A percentile compares a stretch with the other conserved stretches of the same genome.
phyloP scores from a whole-genome alignment of 2,797 vertebrate genomes.

The Fratercula arctica region DNA sequence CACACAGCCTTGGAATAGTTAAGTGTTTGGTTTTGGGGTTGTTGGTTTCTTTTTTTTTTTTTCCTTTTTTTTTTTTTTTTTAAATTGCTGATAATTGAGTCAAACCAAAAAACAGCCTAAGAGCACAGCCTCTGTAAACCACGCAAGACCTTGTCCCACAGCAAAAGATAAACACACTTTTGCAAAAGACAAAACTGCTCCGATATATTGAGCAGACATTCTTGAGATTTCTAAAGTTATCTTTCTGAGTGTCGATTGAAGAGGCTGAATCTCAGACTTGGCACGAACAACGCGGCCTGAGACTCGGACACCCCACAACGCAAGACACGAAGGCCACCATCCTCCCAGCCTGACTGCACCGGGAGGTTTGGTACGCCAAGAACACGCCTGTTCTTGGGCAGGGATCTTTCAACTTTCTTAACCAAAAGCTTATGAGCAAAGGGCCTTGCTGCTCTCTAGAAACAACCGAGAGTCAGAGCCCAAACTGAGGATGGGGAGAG shows the following conservation, averaged over 20 bases:
- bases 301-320: not conserved
- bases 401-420: not conserved
- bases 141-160: not conserved
- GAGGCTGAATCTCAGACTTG: not conserved
- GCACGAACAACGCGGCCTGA: rapidly evolving
- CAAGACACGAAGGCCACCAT: rapidly evolving
- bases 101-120: not conserved
- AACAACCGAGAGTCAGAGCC: not conserved
- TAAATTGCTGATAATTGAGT: not conserved
- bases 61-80: not conserved
- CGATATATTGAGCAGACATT: not conserved
- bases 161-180: not conserved
- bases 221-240: not conserved
- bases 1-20: not conserved
- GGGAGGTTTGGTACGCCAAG: rapidly evolving
- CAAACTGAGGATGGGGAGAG: not conserved
- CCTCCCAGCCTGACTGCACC: not conserved
- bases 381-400: rapidly evolving
- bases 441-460: not conserved
- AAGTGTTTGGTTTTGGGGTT: not conserved
- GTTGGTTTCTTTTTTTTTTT: not conserved
- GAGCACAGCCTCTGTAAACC: not conserved
- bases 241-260: rapidly evolving
- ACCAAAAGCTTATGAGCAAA: not conserved
- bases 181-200: not conserved